Conservation (phyloP, 2,113 vertebrate species). For the Pelecanoides urinatrix region DNA sequence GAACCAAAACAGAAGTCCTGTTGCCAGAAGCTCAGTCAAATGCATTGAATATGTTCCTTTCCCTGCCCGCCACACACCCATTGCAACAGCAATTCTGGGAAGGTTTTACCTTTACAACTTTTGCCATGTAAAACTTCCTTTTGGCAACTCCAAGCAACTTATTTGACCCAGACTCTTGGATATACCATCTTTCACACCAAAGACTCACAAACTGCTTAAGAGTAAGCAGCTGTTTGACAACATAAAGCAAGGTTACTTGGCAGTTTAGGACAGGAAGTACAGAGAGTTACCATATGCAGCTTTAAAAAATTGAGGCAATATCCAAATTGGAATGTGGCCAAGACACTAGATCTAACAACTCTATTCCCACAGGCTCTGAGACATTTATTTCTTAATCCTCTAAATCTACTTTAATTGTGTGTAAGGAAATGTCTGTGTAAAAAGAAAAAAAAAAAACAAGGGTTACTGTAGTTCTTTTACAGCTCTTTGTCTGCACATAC, state of each 20-base stretch:
- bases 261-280: not conserved
- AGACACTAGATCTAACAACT: not conserved
- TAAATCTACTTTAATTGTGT: slow-evolving; percentile 38
- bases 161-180: not conserved
- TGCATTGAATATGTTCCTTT: not conserved
- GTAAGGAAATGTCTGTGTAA: slow-evolving; percentile 1
- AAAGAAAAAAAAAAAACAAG: not conserved
- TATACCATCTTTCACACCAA: not conserved
- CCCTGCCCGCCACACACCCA: not conserved
- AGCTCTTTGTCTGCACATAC: not conserved
- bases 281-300: not conserved
- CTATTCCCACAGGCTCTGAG: not conserved
- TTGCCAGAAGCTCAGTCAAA: not conserved
- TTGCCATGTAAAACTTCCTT: not conserved
- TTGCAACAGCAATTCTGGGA: not conserved
- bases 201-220: not conserved
- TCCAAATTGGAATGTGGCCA: not conserved
- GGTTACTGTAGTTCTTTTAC: slow-evolving; percentile 5
- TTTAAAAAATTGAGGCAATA: not conserved
- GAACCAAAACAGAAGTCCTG: not conserved
- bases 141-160: not conserved
- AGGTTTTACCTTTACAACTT: not conserved
- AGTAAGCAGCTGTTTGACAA: not conserved
- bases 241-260: not conserved
- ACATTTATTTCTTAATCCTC: slow-evolving; percentile 34